Evolutionary conservation across 2,888 invertebrate genomes (phyloP), one percentile per base, ranked within the genome.

Genomic region (Melanostoma scalare): DNA sequence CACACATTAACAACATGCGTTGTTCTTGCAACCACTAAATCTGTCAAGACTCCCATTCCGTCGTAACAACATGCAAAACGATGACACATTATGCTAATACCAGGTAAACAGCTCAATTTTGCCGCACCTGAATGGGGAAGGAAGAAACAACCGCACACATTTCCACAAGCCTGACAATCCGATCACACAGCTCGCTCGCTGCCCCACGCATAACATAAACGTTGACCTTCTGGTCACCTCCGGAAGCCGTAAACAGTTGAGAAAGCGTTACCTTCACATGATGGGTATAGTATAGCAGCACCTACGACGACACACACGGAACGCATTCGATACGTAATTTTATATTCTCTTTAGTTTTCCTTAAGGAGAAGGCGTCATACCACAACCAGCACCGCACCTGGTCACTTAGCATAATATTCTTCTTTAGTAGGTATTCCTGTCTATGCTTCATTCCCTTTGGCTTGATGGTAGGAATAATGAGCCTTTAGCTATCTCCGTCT

Each of bases 61-160:
- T 5, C 46, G 55, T 48, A 67, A 76, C 63, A 53, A 73, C 42
- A 84, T 84, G 69, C 78, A 84, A 78, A 84, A 79, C 84, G 78
- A 75, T 78, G 84, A 84, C 78, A 78, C 84, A 74, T 75, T 84
- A 84, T 84, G 84, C 71, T 84, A 84, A 84, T 78, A 44, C 69
- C 20, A 48, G 74, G 63, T 74, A 79, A 84, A 78, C 78, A 84
- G 78, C 78, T 78, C 84, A 84, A 84, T 84, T 78, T 74, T 74
- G 46, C 55, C 50, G 46, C 52, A 74, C 60, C 35, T 71, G 56
- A 84, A 74, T 55, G 40, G 5, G 31, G 52, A 9, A 44, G 9
- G 3, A 8, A 44, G 5, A 36, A 20, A 46, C 61, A 63, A 50
- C 68, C 76, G 42, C 68, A 67, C 35, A 46, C 33, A 55, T 33